phyloP scores from a whole-genome alignment of 2,797 vertebrate genomes.

The Vespertilio murinus region DNA sequence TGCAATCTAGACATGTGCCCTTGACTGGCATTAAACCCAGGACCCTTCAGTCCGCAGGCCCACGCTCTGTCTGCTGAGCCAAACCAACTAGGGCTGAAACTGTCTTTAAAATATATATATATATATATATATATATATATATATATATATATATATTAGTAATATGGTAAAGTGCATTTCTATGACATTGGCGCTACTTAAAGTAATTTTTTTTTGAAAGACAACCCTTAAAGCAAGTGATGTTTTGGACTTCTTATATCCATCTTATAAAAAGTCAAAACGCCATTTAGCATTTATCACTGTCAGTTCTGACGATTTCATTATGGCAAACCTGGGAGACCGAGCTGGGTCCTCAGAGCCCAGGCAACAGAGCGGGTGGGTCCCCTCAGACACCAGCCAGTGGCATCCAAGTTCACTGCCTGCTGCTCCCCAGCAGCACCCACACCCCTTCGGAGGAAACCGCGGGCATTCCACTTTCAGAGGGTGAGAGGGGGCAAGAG shows the following conservation, averaged over 20 bases:
- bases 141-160: too few relatives aligned
- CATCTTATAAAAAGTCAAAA: neutral
- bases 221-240: neutral
- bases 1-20: too few relatives aligned
- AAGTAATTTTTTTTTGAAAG: neutral
- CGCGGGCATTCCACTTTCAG: neutral
- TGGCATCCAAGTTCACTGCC: neutral
- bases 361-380: neutral
- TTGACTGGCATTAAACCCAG: too few relatives aligned
- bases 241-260: neutral
- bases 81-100: too few relatives aligned
- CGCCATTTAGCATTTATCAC: neutral
- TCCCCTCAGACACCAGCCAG: neutral
- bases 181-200: neutral
- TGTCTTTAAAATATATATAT: too few relatives aligned
- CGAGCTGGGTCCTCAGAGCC: neutral
- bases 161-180: neutral
- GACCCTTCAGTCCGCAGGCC: too few relatives aligned
- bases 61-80: too few relatives aligned
- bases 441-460: conserved; percentile 17
- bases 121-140: too few relatives aligned
- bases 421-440: conserved; percentile 21
- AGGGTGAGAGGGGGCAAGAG: neutral
- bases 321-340: neutral
- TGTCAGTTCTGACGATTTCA: neutral